These are phyloP conservation scores for Pygocentrus nattereri DNA, from an alignment of 2,797 vertebrate species.

Conservation along the genomic window DNA sequence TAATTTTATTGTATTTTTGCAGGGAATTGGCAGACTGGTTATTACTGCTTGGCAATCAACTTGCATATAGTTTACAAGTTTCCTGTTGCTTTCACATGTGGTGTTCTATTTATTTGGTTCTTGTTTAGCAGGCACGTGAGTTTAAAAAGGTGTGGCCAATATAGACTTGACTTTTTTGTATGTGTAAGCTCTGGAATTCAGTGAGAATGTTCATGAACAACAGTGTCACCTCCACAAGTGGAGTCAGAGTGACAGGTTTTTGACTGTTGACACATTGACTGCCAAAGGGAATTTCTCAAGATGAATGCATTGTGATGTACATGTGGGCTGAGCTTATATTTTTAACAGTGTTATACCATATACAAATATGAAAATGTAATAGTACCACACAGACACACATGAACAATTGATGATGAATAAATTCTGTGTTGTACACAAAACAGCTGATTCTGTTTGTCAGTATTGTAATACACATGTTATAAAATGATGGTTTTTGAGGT, in stretches of 20 bases:
- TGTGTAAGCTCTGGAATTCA: neutral
- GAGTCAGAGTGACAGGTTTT: neutral
- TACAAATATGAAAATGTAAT: conserved; percentile 18
- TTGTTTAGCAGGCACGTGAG: neutral
- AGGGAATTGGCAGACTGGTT: neutral
- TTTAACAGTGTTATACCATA: neutral
- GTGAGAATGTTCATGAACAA: conserved; percentile 9
- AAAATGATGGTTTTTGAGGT: neutral
- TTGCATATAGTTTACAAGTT: neutral
- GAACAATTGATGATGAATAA: neutral
- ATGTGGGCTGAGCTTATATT: neutral
- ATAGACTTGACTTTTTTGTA: neutral
- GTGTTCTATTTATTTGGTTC: conserved; percentile 6
- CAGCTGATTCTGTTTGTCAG: neutral
- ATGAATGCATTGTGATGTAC: neutral
- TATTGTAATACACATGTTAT: neutral
- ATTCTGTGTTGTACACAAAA: conserved; percentile 7
- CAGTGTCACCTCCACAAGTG: conserved; percentile 3
- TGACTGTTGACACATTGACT: neutral
- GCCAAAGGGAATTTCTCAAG: conserved; percentile 1
- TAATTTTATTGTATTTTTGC: neutral
- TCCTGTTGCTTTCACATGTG: neutral
- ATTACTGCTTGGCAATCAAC: neutral
- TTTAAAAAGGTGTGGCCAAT: neutral
- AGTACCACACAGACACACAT: neutral